These are phyloP conservation scores for Pammene aurita DNA, from an alignment of 2,888 invertebrate genomes.

Conservation along the genomic window DNA sequence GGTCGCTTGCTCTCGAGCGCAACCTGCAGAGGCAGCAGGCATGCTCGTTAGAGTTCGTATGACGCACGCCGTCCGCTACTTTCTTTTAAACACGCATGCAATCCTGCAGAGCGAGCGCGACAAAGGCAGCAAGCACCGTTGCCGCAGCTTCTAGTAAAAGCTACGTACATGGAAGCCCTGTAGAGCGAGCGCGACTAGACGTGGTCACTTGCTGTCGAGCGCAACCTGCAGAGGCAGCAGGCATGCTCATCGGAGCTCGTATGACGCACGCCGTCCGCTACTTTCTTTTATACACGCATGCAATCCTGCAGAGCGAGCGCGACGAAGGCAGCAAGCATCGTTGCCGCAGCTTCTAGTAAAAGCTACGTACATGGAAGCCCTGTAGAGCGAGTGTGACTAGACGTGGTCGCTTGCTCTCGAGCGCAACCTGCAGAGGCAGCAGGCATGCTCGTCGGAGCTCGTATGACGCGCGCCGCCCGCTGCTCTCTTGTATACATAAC, in stretches of 20 bases:
- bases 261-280: constrained; percentile 89
- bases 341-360: no score
- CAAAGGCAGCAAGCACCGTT: no score
- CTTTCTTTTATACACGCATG: constrained; percentile 88
- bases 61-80: no score
- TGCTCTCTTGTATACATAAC: constrained; percentile 90
- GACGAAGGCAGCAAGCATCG: no score
- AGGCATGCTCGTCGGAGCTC: constrained; percentile 93
- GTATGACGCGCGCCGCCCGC: constrained; percentile 90
- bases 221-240: constrained; percentile 93
- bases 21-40: constrained; percentile 70
- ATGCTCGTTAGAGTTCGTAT: no score
- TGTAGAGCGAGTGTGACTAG: constrained; percentile 92
- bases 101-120: no score
- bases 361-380: constrained; percentile 92
- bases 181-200: constrained; percentile 91
- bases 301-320: no score
- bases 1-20: constrained; percentile 94
- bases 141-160: neutral
- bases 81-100: no score
- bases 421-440: constrained; percentile 91
- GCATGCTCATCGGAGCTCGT: constrained; percentile 92
- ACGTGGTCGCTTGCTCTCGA: constrained; percentile 94
- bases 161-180: constrained; percentile 94
- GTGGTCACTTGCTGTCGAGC: constrained; percentile 93